Conservation (phyloP, 2,888 invertebrate species). For the Mesorhabditis spiculigera region DNA sequence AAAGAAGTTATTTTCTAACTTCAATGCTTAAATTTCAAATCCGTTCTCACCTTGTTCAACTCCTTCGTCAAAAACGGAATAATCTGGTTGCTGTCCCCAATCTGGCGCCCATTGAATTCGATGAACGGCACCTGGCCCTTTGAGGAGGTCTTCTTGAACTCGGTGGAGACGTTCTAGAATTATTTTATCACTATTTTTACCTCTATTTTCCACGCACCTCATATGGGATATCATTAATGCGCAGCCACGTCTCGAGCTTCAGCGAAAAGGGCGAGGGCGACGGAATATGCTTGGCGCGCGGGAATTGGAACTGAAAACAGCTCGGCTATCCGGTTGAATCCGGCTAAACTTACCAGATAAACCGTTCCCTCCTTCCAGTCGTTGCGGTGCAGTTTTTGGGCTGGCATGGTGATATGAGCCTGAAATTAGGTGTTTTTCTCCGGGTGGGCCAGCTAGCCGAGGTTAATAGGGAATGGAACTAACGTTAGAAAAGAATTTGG, state of each 20-base stretch:
- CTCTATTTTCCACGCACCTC: conserved; percentile 68
- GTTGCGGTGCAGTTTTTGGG: conserved; percentile 36
- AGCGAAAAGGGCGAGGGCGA: conserved; percentile 87
- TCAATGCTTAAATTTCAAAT: too few species aligned
- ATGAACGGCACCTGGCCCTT: conserved; percentile 75
- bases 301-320: conserved; percentile 70
- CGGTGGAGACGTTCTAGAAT: conserved; percentile 48
- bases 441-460: too few species aligned
- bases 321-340: neutral
- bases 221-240: conserved; percentile 85
- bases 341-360: conserved; percentile 73
- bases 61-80: conserved; percentile 62
- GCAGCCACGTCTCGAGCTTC: conserved; percentile 92
- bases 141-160: conserved; percentile 43
- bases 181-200: neutral
- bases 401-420: conserved; percentile 21
- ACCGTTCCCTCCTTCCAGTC: conserved; percentile 70
- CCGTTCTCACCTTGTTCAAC: neutral
- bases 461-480: too few species aligned
- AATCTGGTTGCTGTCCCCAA: conserved; percentile 85
- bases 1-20: too few species aligned
- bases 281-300: conserved; percentile 82
- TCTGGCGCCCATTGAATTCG: conserved; percentile 88
- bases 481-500: too few species aligned
- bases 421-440: too few species aligned